Evolutionary conservation across 2,888 invertebrate genomes (phyloP), one percentile per base, ranked within the genome.

Genomic region (Anthoptus insignis): DNA sequence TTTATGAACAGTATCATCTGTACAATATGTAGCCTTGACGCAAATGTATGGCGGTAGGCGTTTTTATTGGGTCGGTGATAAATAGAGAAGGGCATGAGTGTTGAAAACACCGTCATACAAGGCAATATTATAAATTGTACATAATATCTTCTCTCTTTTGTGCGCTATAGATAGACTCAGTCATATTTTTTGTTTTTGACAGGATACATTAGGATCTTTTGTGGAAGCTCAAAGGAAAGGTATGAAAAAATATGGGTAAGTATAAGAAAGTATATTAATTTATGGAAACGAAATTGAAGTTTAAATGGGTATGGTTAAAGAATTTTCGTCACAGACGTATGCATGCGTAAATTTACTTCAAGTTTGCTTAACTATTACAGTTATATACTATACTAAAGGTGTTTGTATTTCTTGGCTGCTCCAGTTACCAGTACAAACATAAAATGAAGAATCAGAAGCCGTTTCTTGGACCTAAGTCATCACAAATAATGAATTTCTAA

Each of bases 61-160:
- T 80, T 82, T 82, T 87, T 88, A 87, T 87, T 88, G 84, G 84
- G 75, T 74, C 73, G 63, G 79, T 86, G 88, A 88, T 84, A 84
- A 84, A 88, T 87, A 81, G 79, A 80, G 78, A 81, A 81, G 77
- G 78, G 77, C 76, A 73, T 76, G 75, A 75, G 70, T 69, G 69
- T 71, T 69, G 74, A 73, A 72, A 32, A 34, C 42, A 53, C 16
- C 21, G 59, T 47, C 24, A 59, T 52, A 53, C 59, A 54, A 61
- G 14, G 27, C 37, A 37, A 34, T 56, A 56, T 56, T 56, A 52
- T 42, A 63, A 58, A 58, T 58, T 27, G 45, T 58, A 57, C 39
- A 32, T 27, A 11, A 32, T 29, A 32, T 45, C 8, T 24, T 13
- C 39, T 34, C 42, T n/a, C 32, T 32, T 32, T 45, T 58, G 45